These are phyloP conservation scores for Sternotherus odoratus DNA, from an alignment of 2,797 vertebrate species.

Conservation along the genomic window DNA sequence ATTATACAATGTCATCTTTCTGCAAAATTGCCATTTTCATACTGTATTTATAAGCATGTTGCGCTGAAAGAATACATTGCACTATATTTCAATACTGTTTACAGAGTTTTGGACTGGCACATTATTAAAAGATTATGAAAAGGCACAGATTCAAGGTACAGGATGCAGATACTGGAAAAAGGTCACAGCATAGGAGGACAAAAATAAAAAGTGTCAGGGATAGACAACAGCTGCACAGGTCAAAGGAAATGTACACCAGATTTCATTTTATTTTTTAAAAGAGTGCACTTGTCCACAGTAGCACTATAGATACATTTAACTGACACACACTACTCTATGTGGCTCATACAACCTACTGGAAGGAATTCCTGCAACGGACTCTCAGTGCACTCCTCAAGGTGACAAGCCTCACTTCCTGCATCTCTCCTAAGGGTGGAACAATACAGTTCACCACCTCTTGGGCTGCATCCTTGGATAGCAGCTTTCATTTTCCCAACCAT, in stretches of 20 bases:
- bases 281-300: not conserved
- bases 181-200: not conserved
- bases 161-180: not conserved
- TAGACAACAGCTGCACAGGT: not conserved
- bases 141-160: accelerated
- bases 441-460: not conserved
- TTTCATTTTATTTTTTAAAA: not conserved
- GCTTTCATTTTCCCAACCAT: not conserved
- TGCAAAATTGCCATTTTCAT: not conserved
- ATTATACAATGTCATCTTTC: not conserved
- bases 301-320: not conserved
- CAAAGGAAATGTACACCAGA: not conserved
- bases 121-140: too few relatives aligned
- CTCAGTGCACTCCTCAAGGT: not conserved
- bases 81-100: too few relatives aligned
- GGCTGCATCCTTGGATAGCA: not conserved
- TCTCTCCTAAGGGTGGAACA: too few relatives aligned
- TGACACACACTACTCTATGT: not conserved
- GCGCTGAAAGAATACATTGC: too few relatives aligned
- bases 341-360: not conserved
- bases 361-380: not conserved
- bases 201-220: not conserved
- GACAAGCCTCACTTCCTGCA: not conserved
- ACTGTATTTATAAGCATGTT: not conserved
- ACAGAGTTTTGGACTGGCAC: too few relatives aligned